Evolutionary conservation across 2,113 vertebrate species (phyloP).

Genomic region (Thalassoma bifasciatum): DNA sequence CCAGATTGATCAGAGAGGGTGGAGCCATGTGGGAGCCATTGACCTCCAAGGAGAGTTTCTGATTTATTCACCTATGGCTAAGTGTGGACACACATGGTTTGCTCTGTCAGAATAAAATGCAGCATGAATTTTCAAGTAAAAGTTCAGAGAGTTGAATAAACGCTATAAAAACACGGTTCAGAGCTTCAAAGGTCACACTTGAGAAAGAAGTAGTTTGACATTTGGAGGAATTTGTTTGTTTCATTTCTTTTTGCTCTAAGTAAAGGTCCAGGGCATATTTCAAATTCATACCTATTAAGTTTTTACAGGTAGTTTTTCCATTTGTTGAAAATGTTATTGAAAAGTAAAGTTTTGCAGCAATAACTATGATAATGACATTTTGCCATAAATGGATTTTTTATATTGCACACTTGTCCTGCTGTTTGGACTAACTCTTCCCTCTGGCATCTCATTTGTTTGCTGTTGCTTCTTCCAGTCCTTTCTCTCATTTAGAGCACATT

Average conservation of each 20-base stretch:
- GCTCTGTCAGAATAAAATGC: background rate
- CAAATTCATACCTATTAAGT: background rate
- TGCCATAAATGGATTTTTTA: no score
- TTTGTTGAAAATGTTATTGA: no score
- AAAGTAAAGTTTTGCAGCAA: no score
- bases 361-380: no score
- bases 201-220: slow-evolving; percentile 1
- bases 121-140: background rate
- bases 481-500: no score
- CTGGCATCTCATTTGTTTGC: no score
- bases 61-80: background rate
- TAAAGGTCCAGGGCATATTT: no score
- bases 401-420: no score
- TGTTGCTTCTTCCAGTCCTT: no score
- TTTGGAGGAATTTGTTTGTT: background rate
- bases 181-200: background rate
- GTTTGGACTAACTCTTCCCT: no score
- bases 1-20: slow-evolving; percentile 21
- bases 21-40: slow-evolving; percentile 58
- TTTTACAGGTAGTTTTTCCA: no score
- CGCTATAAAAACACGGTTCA: background rate
- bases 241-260: background rate
- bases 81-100: background rate
- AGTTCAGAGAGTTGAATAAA: background rate
- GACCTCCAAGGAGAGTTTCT: background rate